Evolutionary conservation across 2,888 invertebrate species (phyloP).

Genomic region (Habrosyne pyritoides): DNA sequence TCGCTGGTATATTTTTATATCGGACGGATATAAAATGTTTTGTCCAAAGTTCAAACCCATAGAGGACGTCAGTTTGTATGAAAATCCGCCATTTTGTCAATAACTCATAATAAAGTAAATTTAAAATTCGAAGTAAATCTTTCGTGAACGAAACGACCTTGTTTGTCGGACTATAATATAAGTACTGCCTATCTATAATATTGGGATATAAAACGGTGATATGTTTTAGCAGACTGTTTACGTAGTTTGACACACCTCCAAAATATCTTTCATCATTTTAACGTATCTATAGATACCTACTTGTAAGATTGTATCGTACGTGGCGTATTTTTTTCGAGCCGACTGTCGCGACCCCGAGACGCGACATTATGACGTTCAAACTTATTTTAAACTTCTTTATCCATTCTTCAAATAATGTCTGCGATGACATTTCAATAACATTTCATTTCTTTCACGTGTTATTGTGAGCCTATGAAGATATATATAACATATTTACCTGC

Average conservation of each 20-base stretch:
- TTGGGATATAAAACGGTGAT: constrained; percentile 13
- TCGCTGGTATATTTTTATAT: no score
- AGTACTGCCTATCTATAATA: constrained; percentile 9
- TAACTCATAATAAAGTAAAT: not conserved
- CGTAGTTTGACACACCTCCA: constrained; percentile 50
- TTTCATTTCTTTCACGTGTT: not conserved
- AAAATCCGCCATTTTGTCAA: no score
- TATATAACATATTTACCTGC: not conserved
- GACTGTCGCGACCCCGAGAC: not conserved
- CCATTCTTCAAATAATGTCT: constrained; percentile 27
- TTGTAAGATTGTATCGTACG: not conserved
- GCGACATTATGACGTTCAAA: constrained; percentile 13
- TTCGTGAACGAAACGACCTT: not conserved
- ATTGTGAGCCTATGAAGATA: not conserved
- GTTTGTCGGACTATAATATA: not conserved
- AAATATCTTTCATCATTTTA: no score
- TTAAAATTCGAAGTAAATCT: not conserved
- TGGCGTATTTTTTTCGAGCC: not conserved
- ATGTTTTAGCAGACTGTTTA: constrained; percentile 24
- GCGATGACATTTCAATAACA: constrained; percentile 35
- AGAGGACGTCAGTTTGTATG: no score
- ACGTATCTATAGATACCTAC: no score
- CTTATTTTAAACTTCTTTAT: constrained; percentile 27
- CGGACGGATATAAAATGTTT: no score
- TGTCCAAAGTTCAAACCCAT: no score